Percentiles rank a stretch among this genome's conserved stretches.
These are phyloP conservation scores for Percopsis omiscomaycus DNA, from an alignment of 2,797 vertebrate species.

Conservation along the genomic window DNA sequence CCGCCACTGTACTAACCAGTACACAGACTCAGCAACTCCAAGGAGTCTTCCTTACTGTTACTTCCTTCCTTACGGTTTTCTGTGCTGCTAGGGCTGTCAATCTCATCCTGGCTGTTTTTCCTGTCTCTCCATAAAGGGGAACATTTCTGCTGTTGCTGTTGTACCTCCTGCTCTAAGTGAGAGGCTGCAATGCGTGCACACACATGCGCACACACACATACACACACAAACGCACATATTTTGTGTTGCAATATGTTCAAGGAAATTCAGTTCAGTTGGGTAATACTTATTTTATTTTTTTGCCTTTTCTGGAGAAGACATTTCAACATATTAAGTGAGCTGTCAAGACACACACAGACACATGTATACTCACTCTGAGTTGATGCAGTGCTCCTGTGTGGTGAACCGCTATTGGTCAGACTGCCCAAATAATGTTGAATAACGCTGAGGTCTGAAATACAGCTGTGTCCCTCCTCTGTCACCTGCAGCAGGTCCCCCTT, in stretches of 20 bases:
- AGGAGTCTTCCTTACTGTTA: too few species aligned
- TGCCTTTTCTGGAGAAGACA: too few species aligned
- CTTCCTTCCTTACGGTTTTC: conserved; percentile 73
- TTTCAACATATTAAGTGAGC: too few species aligned
- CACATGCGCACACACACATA: conserved; percentile 23
- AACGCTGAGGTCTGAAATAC: conserved; percentile 85
- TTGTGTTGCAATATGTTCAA: neutral
- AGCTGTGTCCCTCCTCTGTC: conserved; percentile 67
- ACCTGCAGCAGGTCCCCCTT: conserved; percentile 74
- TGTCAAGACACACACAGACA: neutral
- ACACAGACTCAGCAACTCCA: too few species aligned
- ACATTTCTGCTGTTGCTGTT: conserved; percentile 67
- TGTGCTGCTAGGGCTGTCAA: conserved; percentile 76
- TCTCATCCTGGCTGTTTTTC: conserved; percentile 80
- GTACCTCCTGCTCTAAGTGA: conserved; percentile 61
- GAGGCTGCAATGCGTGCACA: conserved; percentile 49
- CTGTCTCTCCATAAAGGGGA: conserved; percentile 82
- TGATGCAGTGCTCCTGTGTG: conserved; percentile 80
- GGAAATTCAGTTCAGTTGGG: too few species aligned
- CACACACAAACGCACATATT: conserved; percentile 9
- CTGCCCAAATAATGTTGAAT: conserved; percentile 86
- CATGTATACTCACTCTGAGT: conserved; percentile 66
- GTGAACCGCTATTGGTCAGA: conserved; percentile 74
- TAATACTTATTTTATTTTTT: too few species aligned
- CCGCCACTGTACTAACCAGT: too few species aligned